phyloP scores from a whole-genome alignment of 2,797 vertebrate genomes.

The Hoplostethus mediterraneus region DNA sequence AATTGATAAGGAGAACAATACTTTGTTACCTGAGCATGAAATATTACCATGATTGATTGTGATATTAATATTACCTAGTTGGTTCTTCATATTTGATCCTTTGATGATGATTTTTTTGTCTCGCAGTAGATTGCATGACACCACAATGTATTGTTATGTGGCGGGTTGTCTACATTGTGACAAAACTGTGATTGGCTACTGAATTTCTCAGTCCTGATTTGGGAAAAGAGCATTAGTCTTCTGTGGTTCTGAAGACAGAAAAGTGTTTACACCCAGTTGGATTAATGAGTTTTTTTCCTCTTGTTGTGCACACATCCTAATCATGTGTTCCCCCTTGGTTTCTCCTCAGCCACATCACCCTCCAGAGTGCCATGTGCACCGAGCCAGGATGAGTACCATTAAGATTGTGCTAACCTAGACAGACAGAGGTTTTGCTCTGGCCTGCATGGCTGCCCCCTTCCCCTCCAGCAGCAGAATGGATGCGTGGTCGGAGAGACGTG shows the following conservation, averaged over 20 bases:
- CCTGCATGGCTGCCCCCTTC: constrained; percentile 74
- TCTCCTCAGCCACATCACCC: constrained; percentile 48
- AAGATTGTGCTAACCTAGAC: constrained; percentile 50
- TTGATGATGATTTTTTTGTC: background rate
- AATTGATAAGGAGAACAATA: background rate
- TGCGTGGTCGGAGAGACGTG: constrained; percentile 84
- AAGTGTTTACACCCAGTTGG: background rate
- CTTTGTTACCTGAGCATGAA: background rate
- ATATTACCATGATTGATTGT: background rate
- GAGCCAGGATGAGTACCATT: constrained; percentile 60
- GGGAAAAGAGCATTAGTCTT: background rate
- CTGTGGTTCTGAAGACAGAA: background rate
- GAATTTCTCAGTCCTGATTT: background rate
- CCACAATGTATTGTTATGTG: constrained; percentile 15
- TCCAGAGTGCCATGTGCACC: constrained; percentile 41
- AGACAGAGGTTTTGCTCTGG: constrained; percentile 74
- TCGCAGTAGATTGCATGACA: background rate
- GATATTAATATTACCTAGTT: constrained; percentile 14
- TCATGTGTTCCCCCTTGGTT: constrained; percentile 20
- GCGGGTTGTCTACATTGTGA: background rate
- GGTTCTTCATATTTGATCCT: constrained; percentile 29
- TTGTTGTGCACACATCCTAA: background rate
- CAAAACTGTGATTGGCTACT: background rate
- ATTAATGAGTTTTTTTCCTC: background rate
- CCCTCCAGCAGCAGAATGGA: constrained; percentile 83